Conservation (phyloP, 2,888 invertebrate genomes). For the Lasioglossum lativentre region DNA sequence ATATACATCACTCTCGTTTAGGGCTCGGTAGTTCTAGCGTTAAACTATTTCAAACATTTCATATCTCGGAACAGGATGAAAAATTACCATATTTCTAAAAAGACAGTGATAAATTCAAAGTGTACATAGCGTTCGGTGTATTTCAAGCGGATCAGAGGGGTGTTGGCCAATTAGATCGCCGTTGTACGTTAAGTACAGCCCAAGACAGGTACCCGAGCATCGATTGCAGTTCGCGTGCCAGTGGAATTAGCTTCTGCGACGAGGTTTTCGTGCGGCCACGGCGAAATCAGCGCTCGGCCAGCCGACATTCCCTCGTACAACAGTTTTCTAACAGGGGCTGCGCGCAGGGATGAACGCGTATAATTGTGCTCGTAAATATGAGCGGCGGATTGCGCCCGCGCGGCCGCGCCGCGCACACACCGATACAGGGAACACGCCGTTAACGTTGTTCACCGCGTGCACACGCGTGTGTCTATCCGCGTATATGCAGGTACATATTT, state of each 20-base stretch:
- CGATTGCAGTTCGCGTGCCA: conserved; percentile 72
- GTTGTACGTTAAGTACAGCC: conserved; percentile 66
- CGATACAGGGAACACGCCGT: conserved; percentile 19
- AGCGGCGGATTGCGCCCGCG: conserved; percentile 7
- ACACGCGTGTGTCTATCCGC: conserved; percentile 32
- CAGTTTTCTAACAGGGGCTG: conserved; percentile 2
- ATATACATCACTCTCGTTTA: too few relatives aligned
- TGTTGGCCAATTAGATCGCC: conserved; percentile 58
- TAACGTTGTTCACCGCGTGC: conserved; percentile 27
- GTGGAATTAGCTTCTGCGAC: conserved; percentile 66
- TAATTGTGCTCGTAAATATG: conserved; percentile 54
- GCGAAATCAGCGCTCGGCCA: conserved; percentile 33
- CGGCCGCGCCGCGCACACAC: conserved; percentile 8
- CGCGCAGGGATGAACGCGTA: conserved; percentile 33
- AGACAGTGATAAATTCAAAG: neutral
- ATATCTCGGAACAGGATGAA: neutral
- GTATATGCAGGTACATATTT: conserved; percentile 64
- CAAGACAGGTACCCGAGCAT: conserved; percentile 72
- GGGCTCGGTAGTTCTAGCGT: too few relatives aligned
- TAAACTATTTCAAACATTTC: too few relatives aligned
- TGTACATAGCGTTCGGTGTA: neutral
- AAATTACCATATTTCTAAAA: neutral
- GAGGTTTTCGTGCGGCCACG: conserved; percentile 56
- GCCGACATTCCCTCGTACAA: conserved; percentile 27
- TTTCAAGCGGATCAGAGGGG: neutral